Percentiles rank a stretch among this genome's conserved stretches.
Conservation (phyloP, 2,888 invertebrate genomes). For the Phorcus lineatus region DNA sequence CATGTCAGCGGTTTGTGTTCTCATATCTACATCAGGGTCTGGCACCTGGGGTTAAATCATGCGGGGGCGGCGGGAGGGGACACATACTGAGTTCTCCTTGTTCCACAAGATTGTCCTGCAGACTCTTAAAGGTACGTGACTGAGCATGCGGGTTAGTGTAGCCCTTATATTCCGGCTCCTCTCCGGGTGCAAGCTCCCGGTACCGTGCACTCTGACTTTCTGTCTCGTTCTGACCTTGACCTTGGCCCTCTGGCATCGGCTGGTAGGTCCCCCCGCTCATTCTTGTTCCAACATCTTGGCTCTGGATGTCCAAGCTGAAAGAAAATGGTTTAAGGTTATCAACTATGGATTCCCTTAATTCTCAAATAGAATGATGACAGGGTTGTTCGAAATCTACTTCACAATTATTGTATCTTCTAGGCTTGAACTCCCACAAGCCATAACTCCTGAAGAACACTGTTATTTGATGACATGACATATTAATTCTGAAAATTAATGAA, state of each 20-base stretch:
- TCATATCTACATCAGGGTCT: too few relatives aligned
- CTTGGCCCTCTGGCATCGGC: conserved; percentile 32
- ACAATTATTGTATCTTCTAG: too few relatives aligned
- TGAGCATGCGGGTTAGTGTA: conserved; percentile 45
- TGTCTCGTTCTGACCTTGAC: conserved; percentile 28
- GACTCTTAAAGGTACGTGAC: conserved; percentile 54
- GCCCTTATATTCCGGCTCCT: conserved; percentile 27
- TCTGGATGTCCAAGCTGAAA: conserved; percentile 57
- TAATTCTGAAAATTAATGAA: too few relatives aligned
- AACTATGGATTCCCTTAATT: too few relatives aligned
- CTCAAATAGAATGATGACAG: too few relatives aligned
- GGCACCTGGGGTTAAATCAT: too few relatives aligned
- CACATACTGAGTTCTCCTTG: conserved; percentile 33
- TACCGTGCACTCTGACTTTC: conserved; percentile 37
- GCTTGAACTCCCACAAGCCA: too few relatives aligned
- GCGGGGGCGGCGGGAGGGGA: not conserved
- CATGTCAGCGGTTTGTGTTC: too few relatives aligned
- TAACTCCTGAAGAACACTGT: too few relatives aligned
- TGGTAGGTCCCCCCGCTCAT: conserved; percentile 62
- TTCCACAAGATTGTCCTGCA: conserved; percentile 53
- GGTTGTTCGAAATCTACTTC: too few relatives aligned
- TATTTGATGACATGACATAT: too few relatives aligned
- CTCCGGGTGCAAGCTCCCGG: conserved; percentile 38
- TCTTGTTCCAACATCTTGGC: conserved; percentile 50
- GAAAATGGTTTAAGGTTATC: not conserved